Conservation (phyloP, 2,888 invertebrate species). For the Stenurella melanura region DNA sequence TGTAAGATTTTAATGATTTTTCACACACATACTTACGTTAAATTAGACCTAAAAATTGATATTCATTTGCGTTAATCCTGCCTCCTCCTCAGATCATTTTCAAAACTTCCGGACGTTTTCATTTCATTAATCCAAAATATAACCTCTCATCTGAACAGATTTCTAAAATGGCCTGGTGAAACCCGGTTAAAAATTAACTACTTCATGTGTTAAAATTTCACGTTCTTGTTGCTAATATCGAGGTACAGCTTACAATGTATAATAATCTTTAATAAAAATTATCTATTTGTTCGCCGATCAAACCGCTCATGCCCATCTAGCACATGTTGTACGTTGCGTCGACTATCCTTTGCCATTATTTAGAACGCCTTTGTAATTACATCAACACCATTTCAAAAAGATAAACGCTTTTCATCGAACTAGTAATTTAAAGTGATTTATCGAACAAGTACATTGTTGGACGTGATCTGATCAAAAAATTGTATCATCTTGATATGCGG, state of each 20-base stretch:
- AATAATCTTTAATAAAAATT: constrained; percentile 1
- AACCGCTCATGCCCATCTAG: constrained; percentile 11
- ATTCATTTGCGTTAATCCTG: too few relatives aligned
- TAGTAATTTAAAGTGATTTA: constrained; percentile 65
- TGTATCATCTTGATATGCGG: constrained; percentile 37
- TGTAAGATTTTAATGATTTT: too few relatives aligned
- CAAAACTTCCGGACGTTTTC: background rate
- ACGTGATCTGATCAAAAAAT: constrained; percentile 38
- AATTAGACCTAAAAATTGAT: too few relatives aligned
- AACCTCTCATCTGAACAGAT: background rate
- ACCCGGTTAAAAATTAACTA: background rate
- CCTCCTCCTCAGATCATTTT: background rate
- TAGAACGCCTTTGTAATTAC: constrained; percentile 56
- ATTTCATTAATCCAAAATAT: background rate
- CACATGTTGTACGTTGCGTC: constrained; percentile 23
- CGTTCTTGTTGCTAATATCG: background rate
- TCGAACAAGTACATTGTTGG: constrained; percentile 52
- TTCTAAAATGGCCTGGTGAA: background rate
- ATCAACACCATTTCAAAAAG: constrained; percentile 57
- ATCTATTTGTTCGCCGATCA: constrained; percentile 18
- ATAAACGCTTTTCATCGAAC: constrained; percentile 65
- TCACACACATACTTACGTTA: too few relatives aligned
- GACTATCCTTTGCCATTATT: constrained; percentile 52
- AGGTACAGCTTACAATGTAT: background rate
- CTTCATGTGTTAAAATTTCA: background rate